Percentiles rank a stretch among this genome's conserved stretches.
Conservation (phyloP, 2,113 vertebrate genomes). For the Aepyceros melampus region DNA sequence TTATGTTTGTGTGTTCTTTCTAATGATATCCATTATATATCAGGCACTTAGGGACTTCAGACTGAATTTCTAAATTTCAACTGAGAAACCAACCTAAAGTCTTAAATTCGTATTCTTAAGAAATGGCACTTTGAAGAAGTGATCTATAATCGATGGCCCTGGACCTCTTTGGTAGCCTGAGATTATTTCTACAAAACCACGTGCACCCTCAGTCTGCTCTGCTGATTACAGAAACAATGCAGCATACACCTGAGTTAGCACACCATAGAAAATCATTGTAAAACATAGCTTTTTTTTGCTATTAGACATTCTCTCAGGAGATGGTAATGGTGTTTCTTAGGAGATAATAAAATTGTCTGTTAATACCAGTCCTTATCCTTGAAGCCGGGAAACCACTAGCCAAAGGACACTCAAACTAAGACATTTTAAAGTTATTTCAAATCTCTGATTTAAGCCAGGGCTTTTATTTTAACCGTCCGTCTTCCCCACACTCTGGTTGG, state of each 20-base stretch:
- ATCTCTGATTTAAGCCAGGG: neutral
- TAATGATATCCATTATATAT: neutral
- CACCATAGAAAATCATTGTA: neutral
- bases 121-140: neutral
- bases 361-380: neutral
- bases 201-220: neutral
- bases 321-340: neutral
- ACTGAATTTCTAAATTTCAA: neutral
- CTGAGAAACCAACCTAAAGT: neutral
- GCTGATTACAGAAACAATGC: neutral
- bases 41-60: neutral
- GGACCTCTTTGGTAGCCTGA: neutral
- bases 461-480: constrained; percentile 7
- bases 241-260: neutral
- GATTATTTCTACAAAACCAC: neutral
- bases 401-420: neutral
- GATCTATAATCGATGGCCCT: neutral
- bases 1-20: neutral
- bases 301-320: neutral
- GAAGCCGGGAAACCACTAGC: neutral
- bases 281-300: neutral
- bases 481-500: neutral
- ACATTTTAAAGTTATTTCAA: constrained; percentile 43
- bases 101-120: neutral
- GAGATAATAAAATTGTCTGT: neutral